Base-by-base conservation (phyloP, 2,113 vertebrate species). In the Brachypodius melanocephalos region DNA sequence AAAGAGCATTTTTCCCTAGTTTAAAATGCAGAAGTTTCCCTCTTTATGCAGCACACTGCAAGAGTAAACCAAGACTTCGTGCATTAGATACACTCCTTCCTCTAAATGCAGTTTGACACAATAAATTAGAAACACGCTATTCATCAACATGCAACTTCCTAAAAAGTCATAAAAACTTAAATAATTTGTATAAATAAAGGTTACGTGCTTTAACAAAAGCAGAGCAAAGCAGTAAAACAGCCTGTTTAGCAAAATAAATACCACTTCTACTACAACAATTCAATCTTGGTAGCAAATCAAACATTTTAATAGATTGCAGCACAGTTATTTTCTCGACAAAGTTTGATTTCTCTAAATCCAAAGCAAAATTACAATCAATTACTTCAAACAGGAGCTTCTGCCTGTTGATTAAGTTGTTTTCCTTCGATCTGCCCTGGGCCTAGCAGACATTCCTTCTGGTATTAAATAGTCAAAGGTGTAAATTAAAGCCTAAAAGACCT, bases 281-380 rank as follows among this genome's bases (percentile, higher is more conserved):
- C 80, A 75, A 68, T 66, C 48, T 36, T 25, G 58, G 65, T 6
- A 51, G 51, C 76, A 95, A 92, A 95, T 87, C 42, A 87, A 92
- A 55, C 38, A 58, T 74, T 77, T 91, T 63, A 88, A 80, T 32
- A 65, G 82, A 95, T 75, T 48, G 28, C 78, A 95, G 58, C 58
- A 46, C 61, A 45, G 58, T 73, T 88, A 77, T 76, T 85, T 78
- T 85, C 77, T 79, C 0, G 0, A 69, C 51, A 28, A 85, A 92
- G 66, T 91, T 74, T 91, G 82, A 80, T 85, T 92, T 66, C 72
- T 67, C 42, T 55, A 77, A 93, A 92, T 66, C 42, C 58, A 71
- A 92, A 92, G 7, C 36, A 92, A 88, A 95, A 94, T 86, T 55
- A 88, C 51, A 84, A 80, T 73, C 86, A 94, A 88, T 90, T 89